Evolutionary conservation across 1,140 invertebrate genomes (phyloP), one percentile per base, ranked within the genome.

Genomic region (Micrasema minimum): DNA sequence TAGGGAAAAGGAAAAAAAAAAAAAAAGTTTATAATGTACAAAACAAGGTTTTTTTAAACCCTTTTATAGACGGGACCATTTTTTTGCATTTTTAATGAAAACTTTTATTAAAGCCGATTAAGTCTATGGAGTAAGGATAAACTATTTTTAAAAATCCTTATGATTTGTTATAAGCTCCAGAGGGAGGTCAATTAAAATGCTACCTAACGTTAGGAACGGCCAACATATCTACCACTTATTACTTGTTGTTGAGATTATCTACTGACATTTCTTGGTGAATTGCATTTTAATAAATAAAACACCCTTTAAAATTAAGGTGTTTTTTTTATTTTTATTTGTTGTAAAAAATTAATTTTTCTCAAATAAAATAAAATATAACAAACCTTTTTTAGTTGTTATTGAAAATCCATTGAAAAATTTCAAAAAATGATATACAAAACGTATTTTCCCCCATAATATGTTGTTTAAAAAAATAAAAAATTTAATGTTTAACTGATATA

Each of bases 121-220:
- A 55, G 51, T 55, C 12, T 55, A 55, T 55, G 20, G 51, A 55
- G 51, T 20, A 31, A 16, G 26, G 51, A 31, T 16, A 31, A 55
- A 55, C 9, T 31, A 31, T 31, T 61, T 61, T 61, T 14, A 35
- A 61, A 61, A 38, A 48, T 18, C 16, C 12, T 43, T 11, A 41
- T 62, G 3, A 45, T 38, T 64, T 64, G 61, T n/a, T 43, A 14
- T 22, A 64, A 38, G 61, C 61, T 46, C 35, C 61, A 64, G 11
- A 22, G 22, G 38, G 16, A 43, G 38, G 61, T 64, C 61, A 64
- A 64, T 64, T 64, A 64, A 43, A 64, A 64, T 64, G n/a, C 41
- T 37, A 46, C 61, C 61, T 43, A 64, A 45, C 18, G 38, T 46
- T 64, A 43, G 41, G 43, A 64, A 64, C 37, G 61, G 43, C 61